Conservation (phyloP, 2,797 vertebrate genomes). For the Macroramphosus scolopax region DNA sequence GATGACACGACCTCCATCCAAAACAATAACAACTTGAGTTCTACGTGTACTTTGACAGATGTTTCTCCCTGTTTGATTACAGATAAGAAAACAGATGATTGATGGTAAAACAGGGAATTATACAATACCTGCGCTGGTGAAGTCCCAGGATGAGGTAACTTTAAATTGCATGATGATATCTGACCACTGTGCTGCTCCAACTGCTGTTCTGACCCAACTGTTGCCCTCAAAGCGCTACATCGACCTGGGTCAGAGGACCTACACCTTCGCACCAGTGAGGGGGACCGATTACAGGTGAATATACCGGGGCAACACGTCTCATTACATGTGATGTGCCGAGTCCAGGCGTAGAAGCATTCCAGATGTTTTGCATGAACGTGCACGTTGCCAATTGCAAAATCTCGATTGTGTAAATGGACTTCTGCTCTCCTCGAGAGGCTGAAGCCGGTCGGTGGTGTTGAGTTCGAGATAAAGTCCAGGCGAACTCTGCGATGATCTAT, state of each 20-base stretch:
- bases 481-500: constrained; percentile 1
- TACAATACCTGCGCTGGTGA: constrained; percentile 86
- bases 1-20: constrained; percentile 2
- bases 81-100: constrained; percentile 95
- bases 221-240: constrained; percentile 86
- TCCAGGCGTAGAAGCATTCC: constrained; percentile 10
- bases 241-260: constrained; percentile 86
- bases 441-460: constrained; percentile 5
- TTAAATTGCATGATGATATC: background rate
- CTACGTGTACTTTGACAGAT: background rate
- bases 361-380: constrained; percentile 10
- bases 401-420: constrained; percentile 9
- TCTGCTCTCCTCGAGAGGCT: constrained; percentile 8
- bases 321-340: background rate
- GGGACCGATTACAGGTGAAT: constrained; percentile 93
- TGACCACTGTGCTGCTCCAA: background rate
- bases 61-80: constrained; percentile 9
- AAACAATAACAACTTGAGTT: background rate
- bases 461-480: constrained; percentile 25
- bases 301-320: background rate
- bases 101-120: constrained; percentile 80
- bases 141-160: constrained; percentile 95
- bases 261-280: constrained; percentile 87
- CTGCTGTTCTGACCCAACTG: constrained; percentile 11
- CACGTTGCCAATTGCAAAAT: constrained; percentile 9